phyloP scores from a whole-genome alignment of 2,113 vertebrate genomes.

The Cromileptes altivelis region DNA sequence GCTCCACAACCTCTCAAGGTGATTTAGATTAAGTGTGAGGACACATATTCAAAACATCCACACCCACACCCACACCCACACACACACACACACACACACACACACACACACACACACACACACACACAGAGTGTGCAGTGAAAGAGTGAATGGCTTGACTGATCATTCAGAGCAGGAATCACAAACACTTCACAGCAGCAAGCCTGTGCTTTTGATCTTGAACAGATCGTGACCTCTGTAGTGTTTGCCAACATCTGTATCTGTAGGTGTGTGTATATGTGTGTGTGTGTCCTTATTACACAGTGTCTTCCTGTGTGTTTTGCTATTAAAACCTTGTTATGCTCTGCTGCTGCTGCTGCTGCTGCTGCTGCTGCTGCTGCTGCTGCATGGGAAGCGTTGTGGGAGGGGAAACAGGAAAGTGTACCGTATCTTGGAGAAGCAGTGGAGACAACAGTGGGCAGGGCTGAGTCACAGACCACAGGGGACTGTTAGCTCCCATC shows the following conservation, averaged over 20 bases:
- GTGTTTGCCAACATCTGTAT: neutral
- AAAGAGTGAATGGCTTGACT: slow-evolving; percentile 15
- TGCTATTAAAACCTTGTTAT: slow-evolving; percentile 26
- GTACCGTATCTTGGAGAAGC: slow-evolving; percentile 45
- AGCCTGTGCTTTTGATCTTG: neutral
- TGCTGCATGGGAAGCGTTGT: slow-evolving; percentile 36
- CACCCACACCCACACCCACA: neutral
- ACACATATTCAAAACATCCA: neutral
- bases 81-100: neutral
- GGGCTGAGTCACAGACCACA: slow-evolving; percentile 68
- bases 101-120: neutral
- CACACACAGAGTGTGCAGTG: slow-evolving; percentile 6
- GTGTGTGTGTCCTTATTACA: neutral
- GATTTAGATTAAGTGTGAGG: slow-evolving; percentile 13
- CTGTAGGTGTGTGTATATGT: neutral
- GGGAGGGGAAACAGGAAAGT: slow-evolving; percentile 64
- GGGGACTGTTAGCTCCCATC: slow-evolving; percentile 19
- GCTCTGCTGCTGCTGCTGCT: slow-evolving; percentile 29
- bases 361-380: slow-evolving; percentile 30
- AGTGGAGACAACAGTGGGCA: slow-evolving; percentile 61
- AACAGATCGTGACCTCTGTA: neutral
- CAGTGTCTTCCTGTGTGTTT: slow-evolving; percentile 8
- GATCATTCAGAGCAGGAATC: slow-evolving; percentile 35
- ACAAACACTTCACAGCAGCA: slow-evolving; percentile 39
- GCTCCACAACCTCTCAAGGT: neutral